phyloP scores from a whole-genome alignment of 2,113 vertebrate genomes.

The Platysteira castanea region DNA sequence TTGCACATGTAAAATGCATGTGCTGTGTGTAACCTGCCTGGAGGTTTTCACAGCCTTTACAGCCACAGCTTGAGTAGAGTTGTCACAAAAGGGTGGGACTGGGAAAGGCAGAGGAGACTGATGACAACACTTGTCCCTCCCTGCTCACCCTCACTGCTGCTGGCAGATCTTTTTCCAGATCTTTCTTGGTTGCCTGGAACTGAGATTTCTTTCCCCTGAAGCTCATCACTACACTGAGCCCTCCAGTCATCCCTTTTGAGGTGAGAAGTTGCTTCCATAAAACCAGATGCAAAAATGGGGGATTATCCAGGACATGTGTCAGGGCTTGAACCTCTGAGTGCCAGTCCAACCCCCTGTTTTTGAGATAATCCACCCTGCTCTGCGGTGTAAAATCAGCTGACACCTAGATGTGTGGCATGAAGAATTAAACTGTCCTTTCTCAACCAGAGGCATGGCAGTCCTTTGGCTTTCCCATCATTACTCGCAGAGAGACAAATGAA shows the following conservation, averaged over 20 bases:
- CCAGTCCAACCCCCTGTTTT: background rate
- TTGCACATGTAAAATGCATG: background rate
- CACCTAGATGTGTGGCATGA: background rate
- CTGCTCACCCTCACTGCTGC: background rate
- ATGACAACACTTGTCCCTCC: background rate
- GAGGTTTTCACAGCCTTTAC: background rate
- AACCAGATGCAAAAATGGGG: background rate
- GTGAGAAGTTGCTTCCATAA: background rate
- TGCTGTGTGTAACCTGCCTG: background rate
- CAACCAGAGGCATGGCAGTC: background rate
- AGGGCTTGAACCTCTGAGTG: background rate
- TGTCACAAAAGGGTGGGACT: background rate
- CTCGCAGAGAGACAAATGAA: slow-evolving; percentile 7
- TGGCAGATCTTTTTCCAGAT: background rate
- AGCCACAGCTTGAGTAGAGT: background rate
- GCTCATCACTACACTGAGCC: background rate
- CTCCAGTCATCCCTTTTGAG: background rate
- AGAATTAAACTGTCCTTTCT: background rate
- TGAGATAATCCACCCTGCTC: background rate
- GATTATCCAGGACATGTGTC: background rate
- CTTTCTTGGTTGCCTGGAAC: background rate
- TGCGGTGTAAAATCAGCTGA: background rate
- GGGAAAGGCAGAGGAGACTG: background rate
- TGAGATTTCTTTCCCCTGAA: background rate
- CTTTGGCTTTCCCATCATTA: background rate